Conservation (phyloP, 2,888 invertebrate species). For the Watsonalla binaria region DNA sequence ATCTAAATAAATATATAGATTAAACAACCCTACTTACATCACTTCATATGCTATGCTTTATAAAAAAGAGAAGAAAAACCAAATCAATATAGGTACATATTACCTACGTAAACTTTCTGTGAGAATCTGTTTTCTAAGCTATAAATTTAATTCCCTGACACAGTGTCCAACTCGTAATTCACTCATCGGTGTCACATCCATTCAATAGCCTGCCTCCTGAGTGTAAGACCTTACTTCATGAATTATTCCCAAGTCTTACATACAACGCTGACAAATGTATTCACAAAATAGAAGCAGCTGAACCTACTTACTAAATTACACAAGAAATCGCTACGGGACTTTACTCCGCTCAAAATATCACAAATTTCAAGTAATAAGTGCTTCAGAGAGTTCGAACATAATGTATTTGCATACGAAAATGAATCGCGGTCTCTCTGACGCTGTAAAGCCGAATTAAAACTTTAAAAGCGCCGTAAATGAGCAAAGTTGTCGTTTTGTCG, state of each 20-base stretch:
- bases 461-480: slow-evolving; percentile 9
- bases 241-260: neutral
- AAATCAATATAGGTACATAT: no score
- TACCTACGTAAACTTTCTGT: no score
- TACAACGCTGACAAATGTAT: slow-evolving; percentile 1
- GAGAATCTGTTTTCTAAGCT: no score
- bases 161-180: neutral
- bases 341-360: neutral
- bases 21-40: no score
- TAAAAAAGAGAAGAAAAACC: no score
- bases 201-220: neutral
- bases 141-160: neutral
- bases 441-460: slow-evolving; percentile 7
- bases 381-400: slow-evolving; percentile 8
- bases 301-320: neutral
- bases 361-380: slow-evolving; percentile 17
- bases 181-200: slow-evolving; percentile 1
- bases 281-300: slow-evolving; percentile 1
- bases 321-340: neutral
- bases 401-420: slow-evolving; percentile 9
- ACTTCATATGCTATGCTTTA: no score
- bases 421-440: slow-evolving; percentile 4
- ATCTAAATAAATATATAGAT: no score
- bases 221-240: neutral
- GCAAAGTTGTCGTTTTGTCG: slow-evolving; percentile 5